phyloP scores from a whole-genome alignment of 2,888 invertebrate genomes.

The Drosophila gaucha region DNA sequence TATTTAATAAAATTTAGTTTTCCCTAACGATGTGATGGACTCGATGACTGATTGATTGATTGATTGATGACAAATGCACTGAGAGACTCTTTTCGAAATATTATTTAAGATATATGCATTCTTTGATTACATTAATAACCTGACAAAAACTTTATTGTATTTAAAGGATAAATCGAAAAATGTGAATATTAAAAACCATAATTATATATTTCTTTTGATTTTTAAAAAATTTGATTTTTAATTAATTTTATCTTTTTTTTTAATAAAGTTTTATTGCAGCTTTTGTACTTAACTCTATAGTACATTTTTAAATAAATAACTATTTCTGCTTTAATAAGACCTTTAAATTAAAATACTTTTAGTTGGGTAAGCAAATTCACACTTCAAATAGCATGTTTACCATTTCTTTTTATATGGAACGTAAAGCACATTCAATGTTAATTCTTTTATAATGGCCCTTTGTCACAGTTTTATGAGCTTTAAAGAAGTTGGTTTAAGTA shows the following conservation, averaged over 20 bases:
- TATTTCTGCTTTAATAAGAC: too few species aligned
- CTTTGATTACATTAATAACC: too few species aligned
- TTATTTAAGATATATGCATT: too few species aligned
- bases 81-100: not conserved
- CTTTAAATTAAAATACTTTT: not conserved
- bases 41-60: not conserved
- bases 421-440: conserved; percentile 23
- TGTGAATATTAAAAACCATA: too few species aligned
- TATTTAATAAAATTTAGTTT: not conserved
- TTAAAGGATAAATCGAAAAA: too few species aligned
- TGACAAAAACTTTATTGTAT: too few species aligned
- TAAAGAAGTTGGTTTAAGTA: conserved; percentile 56
- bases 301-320: too few species aligned
- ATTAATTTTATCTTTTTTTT: too few species aligned
- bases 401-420: conserved; percentile 2
- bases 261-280: too few species aligned
- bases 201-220: too few species aligned
- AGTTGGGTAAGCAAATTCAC: conserved; percentile 9
- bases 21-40: not conserved
- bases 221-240: too few species aligned
- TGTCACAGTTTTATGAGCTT: conserved; percentile 33
- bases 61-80: not conserved
- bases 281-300: too few species aligned
- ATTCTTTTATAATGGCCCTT: conserved; percentile 22
- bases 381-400: conserved; percentile 8